A percentile compares a stretch with the other conserved stretches of the same genome.
Conservation (phyloP, 1,140 invertebrate genomes). For the Pseudobourletiella spinata region DNA sequence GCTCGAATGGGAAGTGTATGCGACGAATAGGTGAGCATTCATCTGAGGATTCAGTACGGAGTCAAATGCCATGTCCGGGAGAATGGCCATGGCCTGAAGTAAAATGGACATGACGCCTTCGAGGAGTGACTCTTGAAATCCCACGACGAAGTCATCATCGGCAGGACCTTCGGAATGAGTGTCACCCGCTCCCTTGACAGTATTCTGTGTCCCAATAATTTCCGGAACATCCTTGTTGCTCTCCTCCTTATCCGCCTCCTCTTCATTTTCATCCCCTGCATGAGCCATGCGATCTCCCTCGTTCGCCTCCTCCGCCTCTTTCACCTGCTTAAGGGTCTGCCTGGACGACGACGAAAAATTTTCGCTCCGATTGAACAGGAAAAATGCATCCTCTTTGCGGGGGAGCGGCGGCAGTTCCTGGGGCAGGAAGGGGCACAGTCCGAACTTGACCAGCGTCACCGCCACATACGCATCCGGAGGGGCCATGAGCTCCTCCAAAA, state of each 20-base stretch:
- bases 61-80: conserved; percentile 28
- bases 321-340: not conserved
- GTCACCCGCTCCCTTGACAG: not conserved
- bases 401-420: conserved; percentile 30
- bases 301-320: conserved; percentile 7
- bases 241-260: not conserved
- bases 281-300: not conserved
- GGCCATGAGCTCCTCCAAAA: conserved; percentile 32
- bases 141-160: conserved; percentile 15
- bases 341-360: not conserved
- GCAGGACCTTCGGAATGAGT: not conserved
- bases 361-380: conserved; percentile 18
- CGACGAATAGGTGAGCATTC: conserved; percentile 25
- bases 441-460: conserved; percentile 23
- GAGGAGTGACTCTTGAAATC: conserved; percentile 29
- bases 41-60: conserved; percentile 20
- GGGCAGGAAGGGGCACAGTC: conserved; percentile 28
- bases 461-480: conserved; percentile 30
- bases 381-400: conserved; percentile 23
- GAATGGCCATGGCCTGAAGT: conserved; percentile 28
- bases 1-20: conserved; percentile 29
- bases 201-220: not conserved
- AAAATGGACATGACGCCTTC: conserved; percentile 34
- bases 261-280: not conserved
- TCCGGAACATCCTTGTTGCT: conserved; percentile 16